Conservation (phyloP, 2,888 invertebrate species). For the Yponomeuta malinellus region DNA sequence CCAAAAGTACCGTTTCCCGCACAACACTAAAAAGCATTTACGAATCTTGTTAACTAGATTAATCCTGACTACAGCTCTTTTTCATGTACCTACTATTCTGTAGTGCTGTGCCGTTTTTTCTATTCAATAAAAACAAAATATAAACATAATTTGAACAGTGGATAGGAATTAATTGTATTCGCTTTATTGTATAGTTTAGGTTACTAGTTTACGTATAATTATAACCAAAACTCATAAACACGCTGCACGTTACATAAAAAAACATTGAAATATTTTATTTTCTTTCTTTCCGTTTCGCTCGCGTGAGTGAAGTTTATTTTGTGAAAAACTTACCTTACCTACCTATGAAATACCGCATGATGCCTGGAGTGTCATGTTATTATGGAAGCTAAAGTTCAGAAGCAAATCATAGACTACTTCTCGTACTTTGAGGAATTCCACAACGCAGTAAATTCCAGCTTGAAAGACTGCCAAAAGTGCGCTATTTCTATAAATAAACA, state of each 20-base stretch:
- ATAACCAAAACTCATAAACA: background rate
- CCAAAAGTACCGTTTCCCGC: background rate
- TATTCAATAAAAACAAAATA: background rate
- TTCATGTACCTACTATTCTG: too few species aligned
- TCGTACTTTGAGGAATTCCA: conserved; percentile 67
- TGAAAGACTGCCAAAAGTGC: conserved; percentile 70
- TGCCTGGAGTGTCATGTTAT: conserved; percentile 25
- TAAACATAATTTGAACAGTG: background rate
- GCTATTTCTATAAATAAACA: conserved; percentile 69
- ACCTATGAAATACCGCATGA: background rate
- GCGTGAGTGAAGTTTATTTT: background rate
- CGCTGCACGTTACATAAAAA: conserved; percentile 17
- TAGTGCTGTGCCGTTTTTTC: too few species aligned
- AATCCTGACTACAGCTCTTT: too few species aligned
- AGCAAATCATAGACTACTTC: conserved; percentile 70
- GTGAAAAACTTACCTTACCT: background rate
- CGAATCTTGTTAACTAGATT: background rate
- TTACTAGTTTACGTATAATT: background rate
- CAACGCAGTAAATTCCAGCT: conserved; percentile 58
- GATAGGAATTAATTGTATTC: too few species aligned
- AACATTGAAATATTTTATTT: background rate
- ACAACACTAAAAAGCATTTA: background rate
- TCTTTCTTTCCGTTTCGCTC: background rate
- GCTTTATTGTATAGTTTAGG: background rate
- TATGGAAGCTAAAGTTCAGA: conserved; percentile 70